phyloP scores from a whole-genome alignment of 2,113 vertebrate species.

The Istiophorus platypterus region DNA sequence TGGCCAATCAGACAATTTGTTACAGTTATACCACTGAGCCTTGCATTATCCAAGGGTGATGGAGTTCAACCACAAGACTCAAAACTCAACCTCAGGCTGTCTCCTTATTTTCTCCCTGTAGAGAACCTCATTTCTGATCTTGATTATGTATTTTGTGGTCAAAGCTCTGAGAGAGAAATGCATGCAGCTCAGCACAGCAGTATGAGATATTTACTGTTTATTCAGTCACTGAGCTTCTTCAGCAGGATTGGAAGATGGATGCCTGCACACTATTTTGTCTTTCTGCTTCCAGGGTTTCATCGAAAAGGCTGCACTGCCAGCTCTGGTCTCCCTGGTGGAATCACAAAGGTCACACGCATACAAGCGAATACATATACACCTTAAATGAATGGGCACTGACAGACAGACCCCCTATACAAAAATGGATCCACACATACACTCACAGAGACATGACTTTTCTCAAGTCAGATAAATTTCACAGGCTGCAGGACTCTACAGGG shows the following conservation, averaged over 20 bases:
- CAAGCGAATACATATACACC: constrained; percentile 31
- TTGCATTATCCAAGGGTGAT: constrained; percentile 8
- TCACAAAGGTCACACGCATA: constrained; percentile 65
- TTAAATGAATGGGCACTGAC: constrained; percentile 29
- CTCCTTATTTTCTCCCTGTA: background rate
- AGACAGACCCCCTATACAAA: background rate
- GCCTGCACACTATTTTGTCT: constrained; percentile 33
- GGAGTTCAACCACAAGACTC: constrained; percentile 26
- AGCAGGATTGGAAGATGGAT: constrained; percentile 26
- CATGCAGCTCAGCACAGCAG: background rate
- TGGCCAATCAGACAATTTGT: constrained; percentile 29
- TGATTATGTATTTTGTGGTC: background rate
- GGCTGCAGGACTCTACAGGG: background rate
- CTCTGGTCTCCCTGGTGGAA: constrained; percentile 36
- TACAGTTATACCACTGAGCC: background rate
- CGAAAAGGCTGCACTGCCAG: constrained; percentile 28
- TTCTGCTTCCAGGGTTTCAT: constrained; percentile 45
- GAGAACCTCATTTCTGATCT: constrained; percentile 12
- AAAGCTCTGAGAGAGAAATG: constrained; percentile 1
- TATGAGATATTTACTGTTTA: constrained; percentile 37
- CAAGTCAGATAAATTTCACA: constrained; percentile 10
- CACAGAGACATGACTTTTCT: background rate
- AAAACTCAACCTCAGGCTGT: constrained; percentile 11
- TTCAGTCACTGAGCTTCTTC: constrained; percentile 45
- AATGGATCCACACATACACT: background rate